Evolutionary conservation across 2,888 invertebrate species (phyloP), one percentile per base, ranked within the genome.

Genomic region (Teleiodes luculella): DNA sequence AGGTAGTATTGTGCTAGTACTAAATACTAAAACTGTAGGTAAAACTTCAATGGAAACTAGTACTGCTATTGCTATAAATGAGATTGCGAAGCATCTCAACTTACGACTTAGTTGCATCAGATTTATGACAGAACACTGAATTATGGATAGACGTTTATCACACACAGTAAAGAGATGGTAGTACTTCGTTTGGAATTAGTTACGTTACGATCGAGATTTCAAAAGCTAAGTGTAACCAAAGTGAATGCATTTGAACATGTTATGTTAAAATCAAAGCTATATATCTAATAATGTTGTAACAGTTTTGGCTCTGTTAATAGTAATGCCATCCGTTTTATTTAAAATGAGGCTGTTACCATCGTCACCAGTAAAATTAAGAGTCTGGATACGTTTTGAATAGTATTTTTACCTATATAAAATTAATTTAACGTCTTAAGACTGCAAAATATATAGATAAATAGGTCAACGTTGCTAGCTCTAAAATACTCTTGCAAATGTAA

Each of bases 401-500:
- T 24, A 24, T 6, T 24, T 4, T 24, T 6, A 4, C 24, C 3
- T 24, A 24, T 4, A 4, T 24, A 24, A 3, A 24, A 24, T 24
- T 24, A 24, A n/a, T n/a, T n/a, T n/a, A n/a, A n/a, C n/a, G n/a
- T n/a, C n/a, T n/a, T n/a, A n/a, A n/a, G n/a, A n/a, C 24, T 3
- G 24, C 24, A 24, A 3, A 24, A 13, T 36, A 14, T 18, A 18
- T 11, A 11, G 20, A 43, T 11, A 28, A 43, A 20, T 13, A 43
- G 43, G 24, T 43, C 43, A 31, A 31, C 31, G 46, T 14, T 16
- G 30, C 31, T 31, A 16, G 46, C n/a, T 46, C 46, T 48, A 35
- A 48, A 48, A 20, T 20, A 48, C 35, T n/a, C 48, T 33, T 49
- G 35, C 46, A 46, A 48, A 30, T 56, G 56, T 58, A 58, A 57